Conservation (phyloP, 2,113 vertebrate species). For the Boulengeromyrus knoepffleri region DNA sequence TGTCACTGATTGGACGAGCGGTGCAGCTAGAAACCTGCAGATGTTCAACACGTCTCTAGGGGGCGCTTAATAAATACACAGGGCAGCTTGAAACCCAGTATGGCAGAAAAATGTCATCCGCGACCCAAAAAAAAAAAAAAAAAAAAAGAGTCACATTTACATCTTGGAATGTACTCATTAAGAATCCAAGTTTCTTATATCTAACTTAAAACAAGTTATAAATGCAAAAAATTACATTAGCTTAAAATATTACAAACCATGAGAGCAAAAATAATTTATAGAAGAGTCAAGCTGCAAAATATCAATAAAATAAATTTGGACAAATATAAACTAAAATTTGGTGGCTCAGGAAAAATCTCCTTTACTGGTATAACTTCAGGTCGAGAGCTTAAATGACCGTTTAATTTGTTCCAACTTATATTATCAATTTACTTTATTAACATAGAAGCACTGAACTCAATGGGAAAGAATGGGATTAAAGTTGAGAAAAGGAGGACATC, state of each 20-base stretch:
- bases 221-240: background rate
- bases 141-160: background rate
- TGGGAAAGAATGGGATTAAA: conserved; percentile 27
- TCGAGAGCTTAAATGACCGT: background rate
- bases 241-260: background rate
- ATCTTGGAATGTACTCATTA: background rate
- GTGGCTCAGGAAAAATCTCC: background rate
- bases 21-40: background rate
- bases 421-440: background rate
- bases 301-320: background rate
- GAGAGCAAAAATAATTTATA: background rate
- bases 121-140: background rate
- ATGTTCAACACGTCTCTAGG: background rate
- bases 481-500: conserved; percentile 31
- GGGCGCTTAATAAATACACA: background rate
- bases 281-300: background rate
- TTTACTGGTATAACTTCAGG: background rate
- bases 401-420: background rate
- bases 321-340: background rate
- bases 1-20: background rate
- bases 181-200: background rate
- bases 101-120: background rate
- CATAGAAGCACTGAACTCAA: background rate
- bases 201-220: background rate
- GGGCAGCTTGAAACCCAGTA: background rate